Evolutionary conservation across 2,797 vertebrate genomes (phyloP).

Genomic region (Peromyscus aztecus): DNA sequence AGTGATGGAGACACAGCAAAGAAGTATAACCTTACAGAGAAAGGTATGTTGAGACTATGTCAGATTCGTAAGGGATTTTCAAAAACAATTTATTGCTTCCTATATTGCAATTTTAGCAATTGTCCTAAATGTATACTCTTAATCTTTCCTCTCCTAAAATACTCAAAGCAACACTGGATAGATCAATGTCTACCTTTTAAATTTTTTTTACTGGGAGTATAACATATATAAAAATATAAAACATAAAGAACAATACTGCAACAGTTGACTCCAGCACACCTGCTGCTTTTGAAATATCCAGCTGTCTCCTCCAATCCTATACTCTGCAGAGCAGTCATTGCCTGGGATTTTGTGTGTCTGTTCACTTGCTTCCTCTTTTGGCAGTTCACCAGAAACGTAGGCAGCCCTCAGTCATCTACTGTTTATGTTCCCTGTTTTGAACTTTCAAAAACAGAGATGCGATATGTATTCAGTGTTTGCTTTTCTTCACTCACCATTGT

Average conservation of each 20-base stretch:
- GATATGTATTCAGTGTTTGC: not conserved
- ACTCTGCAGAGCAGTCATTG: not conserved
- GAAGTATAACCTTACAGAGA: not conserved
- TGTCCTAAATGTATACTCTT: not conserved
- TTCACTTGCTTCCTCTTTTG: not conserved
- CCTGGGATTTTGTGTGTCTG: not conserved
- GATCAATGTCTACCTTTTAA: not conserved
- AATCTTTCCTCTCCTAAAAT: slow-evolving; percentile 15
- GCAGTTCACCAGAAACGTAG: not conserved
- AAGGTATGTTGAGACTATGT: not conserved
- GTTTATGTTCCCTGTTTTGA: not conserved
- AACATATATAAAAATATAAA: not conserved
- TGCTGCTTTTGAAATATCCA: not conserved
- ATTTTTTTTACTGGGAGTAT: not conserved
- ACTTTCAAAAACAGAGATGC: not conserved
- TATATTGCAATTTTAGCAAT: not conserved
- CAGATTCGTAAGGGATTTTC: not conserved
- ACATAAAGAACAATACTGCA: not conserved
- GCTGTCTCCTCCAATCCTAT: not conserved
- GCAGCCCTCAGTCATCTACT: not conserved
- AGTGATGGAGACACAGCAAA: not conserved
- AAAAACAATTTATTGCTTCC: not conserved
- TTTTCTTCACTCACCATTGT: slow-evolving; percentile 5
- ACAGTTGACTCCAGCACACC: not conserved
- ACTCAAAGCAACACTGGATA: not conserved